phyloP scores from a whole-genome alignment of 2,888 invertebrate species.

The Lithosia quadra region DNA sequence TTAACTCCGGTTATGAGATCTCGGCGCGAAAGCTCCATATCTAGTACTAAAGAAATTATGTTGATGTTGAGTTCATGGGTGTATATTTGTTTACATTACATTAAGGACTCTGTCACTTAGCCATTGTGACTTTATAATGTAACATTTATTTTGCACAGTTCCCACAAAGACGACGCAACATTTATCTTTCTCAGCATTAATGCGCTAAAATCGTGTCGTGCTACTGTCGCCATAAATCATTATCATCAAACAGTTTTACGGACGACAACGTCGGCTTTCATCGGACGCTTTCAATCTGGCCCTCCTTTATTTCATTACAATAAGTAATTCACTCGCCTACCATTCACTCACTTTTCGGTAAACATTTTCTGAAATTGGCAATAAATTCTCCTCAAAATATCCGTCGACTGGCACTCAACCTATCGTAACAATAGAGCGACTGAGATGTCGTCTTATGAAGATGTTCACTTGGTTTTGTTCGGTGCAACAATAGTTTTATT shows the following conservation, averaged over 20 bases:
- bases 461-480: constrained; percentile 86
- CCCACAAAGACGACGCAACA: constrained; percentile 71
- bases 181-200: constrained; percentile 82
- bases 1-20: constrained; percentile 66
- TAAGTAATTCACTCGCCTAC: constrained; percentile 84
- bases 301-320: constrained; percentile 85
- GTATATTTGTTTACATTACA: constrained; percentile 47
- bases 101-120: constrained; percentile 47
- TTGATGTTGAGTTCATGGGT: constrained; percentile 34
- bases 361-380: constrained; percentile 84
- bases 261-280: constrained; percentile 77
- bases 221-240: constrained; percentile 84
- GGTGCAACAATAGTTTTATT: constrained; percentile 85
- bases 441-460: constrained; percentile 80
- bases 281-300: constrained; percentile 84
- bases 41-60: constrained; percentile 40
- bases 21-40: constrained; percentile 48
- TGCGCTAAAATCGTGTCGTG: constrained; percentile 79
- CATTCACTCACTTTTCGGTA: constrained; percentile 83
- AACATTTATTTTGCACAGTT: constrained; percentile 67
- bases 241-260: constrained; percentile 79
- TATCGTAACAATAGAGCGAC: constrained; percentile 75
- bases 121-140: constrained; percentile 55
- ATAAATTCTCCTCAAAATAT: constrained; percentile 83
- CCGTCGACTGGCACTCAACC: constrained; percentile 65